A percentile compares a stretch with the other conserved stretches of the same genome.
Evolutionary conservation across 2,888 invertebrate species (phyloP).

Genomic region (Drosophila sordidapex): DNA sequence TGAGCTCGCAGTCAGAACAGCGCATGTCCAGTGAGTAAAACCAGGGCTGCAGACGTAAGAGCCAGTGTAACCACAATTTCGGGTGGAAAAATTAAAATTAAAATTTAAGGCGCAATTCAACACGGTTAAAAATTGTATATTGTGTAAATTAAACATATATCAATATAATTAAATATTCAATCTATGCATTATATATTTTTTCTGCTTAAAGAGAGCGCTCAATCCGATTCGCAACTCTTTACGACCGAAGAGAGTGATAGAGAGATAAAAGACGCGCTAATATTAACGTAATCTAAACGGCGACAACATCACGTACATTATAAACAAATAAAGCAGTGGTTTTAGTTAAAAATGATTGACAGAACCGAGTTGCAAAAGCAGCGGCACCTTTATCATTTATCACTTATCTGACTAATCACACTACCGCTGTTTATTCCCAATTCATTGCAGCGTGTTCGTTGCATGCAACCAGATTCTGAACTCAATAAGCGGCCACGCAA

Average conservation of each 20-base stretch:
- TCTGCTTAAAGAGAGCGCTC: not conserved
- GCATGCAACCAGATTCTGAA: slow-evolving; percentile 83
- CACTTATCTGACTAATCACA: slow-evolving; percentile 29
- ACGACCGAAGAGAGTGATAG: not conserved
- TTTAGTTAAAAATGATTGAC: slow-evolving; percentile 72
- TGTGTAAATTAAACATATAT: not conserved
- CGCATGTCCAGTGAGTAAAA: slow-evolving; percentile 39
- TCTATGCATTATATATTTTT: not conserved
- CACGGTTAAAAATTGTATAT: not conserved
- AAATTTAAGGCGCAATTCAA: slow-evolving; percentile 29
- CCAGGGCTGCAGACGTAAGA: slow-evolving; percentile 44
- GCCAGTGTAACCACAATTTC: slow-evolving; percentile 50
- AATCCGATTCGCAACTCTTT: not conserved
- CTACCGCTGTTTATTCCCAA: slow-evolving; percentile 8
- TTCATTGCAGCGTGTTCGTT: slow-evolving; percentile 82
- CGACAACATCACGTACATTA: slow-evolving; percentile 73
- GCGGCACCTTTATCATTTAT: slow-evolving; percentile 35
- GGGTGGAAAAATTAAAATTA: not conserved
- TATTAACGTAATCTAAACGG: slow-evolving; percentile 56
- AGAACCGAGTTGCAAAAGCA: slow-evolving; percentile 43
- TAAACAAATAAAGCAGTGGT: slow-evolving; percentile 77
- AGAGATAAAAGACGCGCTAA: slow-evolving; percentile 40
- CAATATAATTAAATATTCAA: not conserved
- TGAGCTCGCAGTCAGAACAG: slow-evolving; percentile 17
- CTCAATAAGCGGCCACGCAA: slow-evolving; percentile 71